Conservation (phyloP, 2,113 vertebrate species). For the Pachyramphus minor region DNA sequence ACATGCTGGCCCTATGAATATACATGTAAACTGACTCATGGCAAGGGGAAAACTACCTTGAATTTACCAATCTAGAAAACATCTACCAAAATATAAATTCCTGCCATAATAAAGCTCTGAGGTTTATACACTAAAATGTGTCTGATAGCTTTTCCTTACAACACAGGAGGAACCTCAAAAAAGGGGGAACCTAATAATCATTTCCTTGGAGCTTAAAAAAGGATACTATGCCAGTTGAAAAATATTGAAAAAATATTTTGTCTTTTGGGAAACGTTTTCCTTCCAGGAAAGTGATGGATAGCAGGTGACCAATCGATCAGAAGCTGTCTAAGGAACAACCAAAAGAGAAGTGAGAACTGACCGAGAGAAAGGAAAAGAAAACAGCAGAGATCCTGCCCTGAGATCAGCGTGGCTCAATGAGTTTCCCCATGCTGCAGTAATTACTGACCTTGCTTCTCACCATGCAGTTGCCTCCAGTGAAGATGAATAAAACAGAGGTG, state of each 20-base stretch:
- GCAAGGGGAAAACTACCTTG: not conserved
- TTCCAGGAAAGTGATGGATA: not conserved
- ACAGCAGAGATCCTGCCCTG: not conserved
- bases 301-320: rapidly evolving
- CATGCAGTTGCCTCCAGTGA: rapidly evolving
- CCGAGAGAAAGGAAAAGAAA: not conserved
- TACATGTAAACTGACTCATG: not conserved
- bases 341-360: not conserved
- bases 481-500: not conserved
- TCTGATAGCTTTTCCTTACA: not conserved
- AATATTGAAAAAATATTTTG: not conserved
- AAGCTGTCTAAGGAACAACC: not conserved
- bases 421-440: not conserved
- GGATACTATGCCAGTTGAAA: not conserved
- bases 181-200: rapidly evolving
- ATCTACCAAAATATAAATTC: not conserved
- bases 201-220: not conserved
- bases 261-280: not conserved
- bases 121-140: not conserved
- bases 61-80: not conserved
- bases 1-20: not conserved
- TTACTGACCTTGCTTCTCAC: not conserved
- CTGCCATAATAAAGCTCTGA: not conserved
- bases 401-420: not conserved
- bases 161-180: not conserved